These are phyloP conservation scores for Pammene aurita DNA, from an alignment of 2,888 invertebrate species.

Conservation along the genomic window DNA sequence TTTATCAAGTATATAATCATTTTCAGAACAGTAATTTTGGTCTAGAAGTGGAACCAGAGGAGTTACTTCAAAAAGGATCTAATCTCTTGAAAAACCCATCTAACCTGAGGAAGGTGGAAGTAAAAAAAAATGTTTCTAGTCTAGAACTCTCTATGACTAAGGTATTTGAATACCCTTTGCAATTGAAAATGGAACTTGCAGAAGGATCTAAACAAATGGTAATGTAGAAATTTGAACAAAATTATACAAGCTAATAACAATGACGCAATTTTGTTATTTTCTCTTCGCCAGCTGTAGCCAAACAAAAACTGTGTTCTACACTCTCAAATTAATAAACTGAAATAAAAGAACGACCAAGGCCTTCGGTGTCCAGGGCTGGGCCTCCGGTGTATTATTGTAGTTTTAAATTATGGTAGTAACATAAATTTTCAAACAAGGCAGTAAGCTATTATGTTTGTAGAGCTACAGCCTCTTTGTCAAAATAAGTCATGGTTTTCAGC, in stretches of 20 bases:
- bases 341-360: too few species aligned
- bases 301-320: too few species aligned
- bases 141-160: conserved; percentile 53
- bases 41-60: conserved; percentile 56
- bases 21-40: conserved; percentile 64
- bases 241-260: background rate
- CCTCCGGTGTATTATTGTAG: too few species aligned
- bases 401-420: too few species aligned
- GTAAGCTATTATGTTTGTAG: too few species aligned
- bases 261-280: too few species aligned
- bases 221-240: conserved; percentile 44
- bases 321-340: too few species aligned
- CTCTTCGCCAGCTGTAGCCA: too few species aligned
- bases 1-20: background rate
- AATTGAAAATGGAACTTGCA: conserved; percentile 53
- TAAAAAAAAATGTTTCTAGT: conserved; percentile 46
- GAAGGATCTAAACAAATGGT: conserved; percentile 63
- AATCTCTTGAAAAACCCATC: conserved; percentile 58
- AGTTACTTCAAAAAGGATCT: conserved; percentile 57
- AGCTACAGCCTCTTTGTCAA: too few species aligned
- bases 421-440: too few species aligned
- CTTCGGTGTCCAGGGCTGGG: too few species aligned
- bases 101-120: conserved; percentile 51
- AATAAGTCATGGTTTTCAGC: too few species aligned
- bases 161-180: conserved; percentile 57